These are phyloP conservation scores for Machimus rusticus DNA, from an alignment of 2,888 invertebrate species.

Conservation along the genomic window DNA sequence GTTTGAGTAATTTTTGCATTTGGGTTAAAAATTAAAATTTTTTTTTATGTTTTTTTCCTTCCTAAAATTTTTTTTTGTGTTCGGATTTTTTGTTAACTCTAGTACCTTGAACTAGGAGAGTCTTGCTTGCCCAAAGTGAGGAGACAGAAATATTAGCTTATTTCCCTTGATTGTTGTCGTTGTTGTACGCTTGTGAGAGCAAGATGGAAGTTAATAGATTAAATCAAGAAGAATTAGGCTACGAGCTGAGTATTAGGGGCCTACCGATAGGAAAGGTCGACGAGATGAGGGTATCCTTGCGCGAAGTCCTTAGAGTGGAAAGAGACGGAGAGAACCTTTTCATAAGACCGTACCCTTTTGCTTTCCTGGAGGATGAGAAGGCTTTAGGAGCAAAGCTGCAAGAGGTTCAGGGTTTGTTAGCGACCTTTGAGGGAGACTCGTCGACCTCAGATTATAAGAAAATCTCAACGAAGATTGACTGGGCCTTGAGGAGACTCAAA, in stretches of 20 bases:
- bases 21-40: too few species aligned
- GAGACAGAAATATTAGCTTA: too few species aligned
- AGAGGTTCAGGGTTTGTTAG: not conserved
- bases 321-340: not conserved
- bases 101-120: too few species aligned
- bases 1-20: too few species aligned
- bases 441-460: too few species aligned
- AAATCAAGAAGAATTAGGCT: not conserved
- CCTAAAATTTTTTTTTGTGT: too few species aligned
- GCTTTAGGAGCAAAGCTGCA: not conserved
- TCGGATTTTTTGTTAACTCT: too few species aligned
- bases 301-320: not conserved
- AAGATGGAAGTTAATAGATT: not conserved
- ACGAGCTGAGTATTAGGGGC: not conserved
- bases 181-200: too few species aligned
- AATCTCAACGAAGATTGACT: not conserved
- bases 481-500: not conserved
- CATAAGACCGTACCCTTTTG: not conserved
- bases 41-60: too few species aligned
- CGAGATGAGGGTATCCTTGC: not conserved
- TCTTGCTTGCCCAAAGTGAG: too few species aligned
- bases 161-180: too few species aligned
- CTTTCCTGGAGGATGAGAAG: not conserved
- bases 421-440: not conserved
- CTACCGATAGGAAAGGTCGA: not conserved